A percentile compares a stretch with the other conserved stretches of the same genome.
These are phyloP conservation scores for Podarcis cretensis DNA, from an alignment of 2,113 vertebrate species.

Conservation along the genomic window DNA sequence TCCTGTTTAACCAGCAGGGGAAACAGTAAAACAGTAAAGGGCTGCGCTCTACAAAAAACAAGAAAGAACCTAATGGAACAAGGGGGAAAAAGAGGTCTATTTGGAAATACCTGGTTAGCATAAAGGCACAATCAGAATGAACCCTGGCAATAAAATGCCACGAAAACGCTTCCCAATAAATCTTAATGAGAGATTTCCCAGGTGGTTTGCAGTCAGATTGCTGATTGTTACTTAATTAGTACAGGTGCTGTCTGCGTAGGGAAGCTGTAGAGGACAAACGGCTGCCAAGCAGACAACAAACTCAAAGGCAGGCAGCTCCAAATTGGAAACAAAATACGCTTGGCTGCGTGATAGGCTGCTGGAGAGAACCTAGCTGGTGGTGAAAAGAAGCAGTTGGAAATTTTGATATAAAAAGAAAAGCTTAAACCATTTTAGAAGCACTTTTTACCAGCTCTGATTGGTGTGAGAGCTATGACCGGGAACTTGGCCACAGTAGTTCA, in stretches of 20 bases:
- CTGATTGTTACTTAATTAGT: background rate
- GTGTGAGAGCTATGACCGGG: too few species aligned
- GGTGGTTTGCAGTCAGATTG: slow-evolving; percentile 20
- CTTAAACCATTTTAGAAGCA: too few species aligned
- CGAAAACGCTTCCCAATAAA: background rate
- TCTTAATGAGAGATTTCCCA: background rate
- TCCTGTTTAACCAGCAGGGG: background rate
- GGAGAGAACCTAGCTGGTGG: background rate
- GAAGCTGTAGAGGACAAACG: slow-evolving; percentile 5
- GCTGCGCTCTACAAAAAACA: slow-evolving; percentile 7
- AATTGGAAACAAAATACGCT: background rate
- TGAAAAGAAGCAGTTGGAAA: background rate
- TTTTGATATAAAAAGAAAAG: too few species aligned
- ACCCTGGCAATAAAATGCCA: background rate
- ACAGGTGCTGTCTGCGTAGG: slow-evolving; percentile 3
- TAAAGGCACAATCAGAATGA: background rate
- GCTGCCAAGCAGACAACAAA: background rate
- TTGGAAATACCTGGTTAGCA: slow-evolving; percentile 19
- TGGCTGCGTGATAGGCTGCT: background rate
- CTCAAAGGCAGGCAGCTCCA: background rate
- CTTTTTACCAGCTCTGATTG: too few species aligned
- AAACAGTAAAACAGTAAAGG: background rate
- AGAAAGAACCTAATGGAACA: background rate
- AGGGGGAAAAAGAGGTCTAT: background rate
- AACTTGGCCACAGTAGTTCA: too few species aligned